phyloP scores from a whole-genome alignment of 2,888 invertebrate genomes.

The Crioceris asparagi region DNA sequence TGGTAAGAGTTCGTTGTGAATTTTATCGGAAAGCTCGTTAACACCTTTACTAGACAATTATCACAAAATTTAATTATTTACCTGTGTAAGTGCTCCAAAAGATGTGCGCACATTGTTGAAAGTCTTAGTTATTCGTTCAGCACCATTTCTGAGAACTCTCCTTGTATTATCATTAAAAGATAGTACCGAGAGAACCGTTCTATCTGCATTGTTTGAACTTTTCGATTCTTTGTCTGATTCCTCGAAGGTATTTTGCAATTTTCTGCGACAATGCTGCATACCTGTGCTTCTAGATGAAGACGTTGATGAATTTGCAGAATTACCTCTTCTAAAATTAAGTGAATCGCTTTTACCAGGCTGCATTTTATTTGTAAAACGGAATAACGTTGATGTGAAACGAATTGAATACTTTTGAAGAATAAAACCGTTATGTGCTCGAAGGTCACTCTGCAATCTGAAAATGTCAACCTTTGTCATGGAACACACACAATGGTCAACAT shows the following conservation, averaged over 20 bases:
- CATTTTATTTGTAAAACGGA: constrained; percentile 13
- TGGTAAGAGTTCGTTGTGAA: too few species aligned
- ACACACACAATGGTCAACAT: too few species aligned
- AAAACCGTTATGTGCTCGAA: too few species aligned
- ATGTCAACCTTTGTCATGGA: too few species aligned
- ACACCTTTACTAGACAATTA: background rate
- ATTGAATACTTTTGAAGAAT: too few species aligned
- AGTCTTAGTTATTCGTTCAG: constrained; percentile 56
- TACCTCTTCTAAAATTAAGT: constrained; percentile 28
- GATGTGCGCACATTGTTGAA: constrained; percentile 54
- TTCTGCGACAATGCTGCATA: constrained; percentile 29
- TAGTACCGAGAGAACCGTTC: constrained; percentile 35
- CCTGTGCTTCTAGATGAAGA: constrained; percentile 20
- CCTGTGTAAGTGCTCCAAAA: constrained; percentile 58
- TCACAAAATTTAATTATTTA: constrained; percentile 23
- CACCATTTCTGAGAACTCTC: constrained; percentile 52
- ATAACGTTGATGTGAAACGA: too few species aligned
- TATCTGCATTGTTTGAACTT: constrained; percentile 17
- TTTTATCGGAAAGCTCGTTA: too few species aligned
- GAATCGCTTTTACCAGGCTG: constrained; percentile 24
- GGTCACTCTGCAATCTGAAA: too few species aligned
- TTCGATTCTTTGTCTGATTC: constrained; percentile 15
- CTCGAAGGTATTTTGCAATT: constrained; percentile 32
- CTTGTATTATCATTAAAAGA: constrained; percentile 50
- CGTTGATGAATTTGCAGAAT: constrained; percentile 21